Percentiles rank a stretch among this genome's conserved stretches.
Conservation (phyloP, 2,797 vertebrate species). For the Ctenochaetus hawaiiensis region DNA sequence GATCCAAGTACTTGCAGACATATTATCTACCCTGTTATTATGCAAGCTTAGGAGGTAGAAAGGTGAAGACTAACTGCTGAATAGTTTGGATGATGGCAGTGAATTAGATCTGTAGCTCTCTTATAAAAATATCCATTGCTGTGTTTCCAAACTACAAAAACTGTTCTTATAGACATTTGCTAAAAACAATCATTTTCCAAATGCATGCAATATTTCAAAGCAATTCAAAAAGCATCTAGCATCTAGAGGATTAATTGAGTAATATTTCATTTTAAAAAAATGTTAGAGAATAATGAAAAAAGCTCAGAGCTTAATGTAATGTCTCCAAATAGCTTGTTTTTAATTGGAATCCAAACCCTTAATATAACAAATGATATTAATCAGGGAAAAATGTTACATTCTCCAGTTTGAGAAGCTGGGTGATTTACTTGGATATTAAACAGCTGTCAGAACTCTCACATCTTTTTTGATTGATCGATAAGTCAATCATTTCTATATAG, state of each 20-base stretch:
- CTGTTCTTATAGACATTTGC: not conserved
- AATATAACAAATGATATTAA: not conserved
- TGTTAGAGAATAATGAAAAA: not conserved
- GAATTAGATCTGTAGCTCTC: not conserved
- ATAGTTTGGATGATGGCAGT: constrained; percentile 3
- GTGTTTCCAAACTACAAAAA: not conserved
- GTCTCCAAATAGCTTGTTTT: not conserved
- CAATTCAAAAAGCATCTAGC: not conserved
- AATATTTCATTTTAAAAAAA: not conserved
- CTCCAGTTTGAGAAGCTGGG: not conserved
- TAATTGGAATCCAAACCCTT: not conserved
- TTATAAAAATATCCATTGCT: not conserved
- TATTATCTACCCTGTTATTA: not conserved
- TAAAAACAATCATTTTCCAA: not conserved
- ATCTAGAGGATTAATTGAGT: not conserved
- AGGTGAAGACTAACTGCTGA: not conserved
- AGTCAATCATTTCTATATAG: not conserved
- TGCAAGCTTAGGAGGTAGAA: constrained; percentile 7
- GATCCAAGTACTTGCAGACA: constrained; percentile 9
- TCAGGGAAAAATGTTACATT: not conserved
- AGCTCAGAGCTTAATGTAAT: not conserved
- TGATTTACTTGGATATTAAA: not conserved
- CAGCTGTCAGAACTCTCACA: too few species aligned
- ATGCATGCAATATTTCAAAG: not conserved
- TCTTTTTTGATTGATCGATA: not conserved